These are phyloP conservation scores for Neopipo cinnamomea DNA, from an alignment of 2,113 vertebrate genomes.

Conservation along the genomic window DNA sequence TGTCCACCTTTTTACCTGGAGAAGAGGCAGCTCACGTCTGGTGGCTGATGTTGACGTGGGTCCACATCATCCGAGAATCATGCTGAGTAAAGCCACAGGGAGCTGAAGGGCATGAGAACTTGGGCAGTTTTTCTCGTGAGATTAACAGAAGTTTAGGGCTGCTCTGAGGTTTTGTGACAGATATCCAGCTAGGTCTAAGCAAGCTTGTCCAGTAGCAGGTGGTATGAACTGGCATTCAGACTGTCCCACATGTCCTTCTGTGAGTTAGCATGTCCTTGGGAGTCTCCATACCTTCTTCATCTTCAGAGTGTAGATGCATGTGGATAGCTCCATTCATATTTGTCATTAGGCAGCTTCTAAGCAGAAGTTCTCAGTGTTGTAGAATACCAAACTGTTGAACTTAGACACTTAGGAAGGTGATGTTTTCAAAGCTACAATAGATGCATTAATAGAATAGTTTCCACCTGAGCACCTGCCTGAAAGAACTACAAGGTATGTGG, in stretches of 20 bases:
- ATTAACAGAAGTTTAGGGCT: background rate
- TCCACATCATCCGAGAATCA: background rate
- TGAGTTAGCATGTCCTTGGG: rapidly evolving
- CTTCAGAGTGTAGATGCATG: rapidly evolving
- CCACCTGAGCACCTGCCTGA: background rate
- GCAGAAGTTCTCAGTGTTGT: background rate
- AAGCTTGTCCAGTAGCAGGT: background rate
- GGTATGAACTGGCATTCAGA: background rate
- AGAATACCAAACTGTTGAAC: background rate
- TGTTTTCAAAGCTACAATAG: background rate
- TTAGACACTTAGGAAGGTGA: background rate
- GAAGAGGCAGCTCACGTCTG: background rate
- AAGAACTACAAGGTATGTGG: background rate
- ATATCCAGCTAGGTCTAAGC: background rate
- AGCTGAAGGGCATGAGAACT: background rate
- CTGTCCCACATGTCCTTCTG: background rate
- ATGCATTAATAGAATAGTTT: background rate
- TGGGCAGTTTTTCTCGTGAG: background rate
- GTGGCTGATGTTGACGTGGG: rapidly evolving
- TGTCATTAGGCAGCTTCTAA: background rate
- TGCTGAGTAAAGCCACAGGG: background rate
- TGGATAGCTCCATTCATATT: rapidly evolving
- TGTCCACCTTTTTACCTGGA: background rate
- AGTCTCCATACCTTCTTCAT: rapidly evolving
- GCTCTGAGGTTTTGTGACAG: background rate